Conservation (phyloP, 1,140 invertebrate genomes). For the Zaprionus kolodkinae region DNA sequence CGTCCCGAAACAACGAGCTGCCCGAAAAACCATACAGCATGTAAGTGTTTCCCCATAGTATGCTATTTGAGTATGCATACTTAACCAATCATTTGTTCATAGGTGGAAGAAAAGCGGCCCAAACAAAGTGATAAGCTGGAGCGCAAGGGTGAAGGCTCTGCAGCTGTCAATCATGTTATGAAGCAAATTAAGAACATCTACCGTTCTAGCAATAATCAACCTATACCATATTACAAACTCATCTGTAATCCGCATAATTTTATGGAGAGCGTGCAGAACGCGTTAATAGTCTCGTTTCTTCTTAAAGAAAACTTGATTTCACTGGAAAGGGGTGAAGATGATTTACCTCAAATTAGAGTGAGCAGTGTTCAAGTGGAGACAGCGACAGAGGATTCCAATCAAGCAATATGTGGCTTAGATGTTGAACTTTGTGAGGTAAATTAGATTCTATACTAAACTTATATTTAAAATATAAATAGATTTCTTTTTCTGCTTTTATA, state of each 20-base stretch:
- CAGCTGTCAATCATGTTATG: constrained; percentile 46
- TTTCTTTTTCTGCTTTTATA: constrained; percentile 30
- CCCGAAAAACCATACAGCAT: constrained; percentile 32
- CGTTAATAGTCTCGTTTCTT: constrained; percentile 66
- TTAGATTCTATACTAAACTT: not conserved
- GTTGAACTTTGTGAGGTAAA: constrained; percentile 57
- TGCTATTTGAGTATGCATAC: not conserved
- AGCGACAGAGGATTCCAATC: constrained; percentile 14
- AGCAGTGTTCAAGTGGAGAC: constrained; percentile 3
- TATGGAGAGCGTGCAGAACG: constrained; percentile 71
- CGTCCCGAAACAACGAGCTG: constrained; percentile 49
- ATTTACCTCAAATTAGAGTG: constrained; percentile 50
- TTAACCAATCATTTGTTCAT: not conserved
- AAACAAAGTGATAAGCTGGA: constrained; percentile 59
- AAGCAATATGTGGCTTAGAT: constrained; percentile 57
- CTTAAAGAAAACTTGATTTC: constrained; percentile 58
- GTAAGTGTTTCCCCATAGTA: constrained; percentile 33
- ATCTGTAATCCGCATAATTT: constrained; percentile 66
- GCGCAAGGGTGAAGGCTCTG: constrained; percentile 67
- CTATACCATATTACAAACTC: constrained; percentile 71
- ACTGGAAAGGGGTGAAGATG: constrained; percentile 50
- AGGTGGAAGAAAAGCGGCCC: constrained; percentile 67
- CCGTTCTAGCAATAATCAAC: constrained; percentile 38
- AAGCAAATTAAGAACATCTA: constrained; percentile 56
- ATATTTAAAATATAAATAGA: not conserved